These are phyloP conservation scores for Orcinus orca DNA, from an alignment of 2,113 vertebrate genomes.

Conservation along the genomic window DNA sequence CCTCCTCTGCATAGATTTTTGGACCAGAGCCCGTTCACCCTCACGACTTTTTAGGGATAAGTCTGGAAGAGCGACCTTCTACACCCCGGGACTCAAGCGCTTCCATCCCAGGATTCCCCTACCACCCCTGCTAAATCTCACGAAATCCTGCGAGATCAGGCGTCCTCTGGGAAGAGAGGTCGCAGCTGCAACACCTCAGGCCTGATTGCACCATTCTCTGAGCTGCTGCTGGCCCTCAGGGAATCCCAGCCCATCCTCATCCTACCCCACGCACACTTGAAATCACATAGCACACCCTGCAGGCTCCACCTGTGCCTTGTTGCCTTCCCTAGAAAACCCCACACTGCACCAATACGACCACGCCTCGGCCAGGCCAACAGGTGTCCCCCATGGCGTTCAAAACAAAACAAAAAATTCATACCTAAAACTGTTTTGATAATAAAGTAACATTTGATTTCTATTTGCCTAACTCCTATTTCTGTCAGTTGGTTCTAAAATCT, in stretches of 20 bases:
- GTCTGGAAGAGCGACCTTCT: no score
- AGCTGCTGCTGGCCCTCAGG: neutral
- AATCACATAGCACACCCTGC: neutral
- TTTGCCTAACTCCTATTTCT: neutral
- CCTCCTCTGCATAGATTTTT: neutral
- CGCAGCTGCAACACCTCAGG: neutral
- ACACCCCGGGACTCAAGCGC: fast-evolving
- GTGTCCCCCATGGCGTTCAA: neutral
- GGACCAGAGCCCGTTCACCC: neutral
- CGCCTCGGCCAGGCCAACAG: fast-evolving
- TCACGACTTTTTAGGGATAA: neutral
- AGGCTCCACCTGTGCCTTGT: neutral
- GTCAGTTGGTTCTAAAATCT: neutral
- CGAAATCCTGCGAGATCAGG: neutral
- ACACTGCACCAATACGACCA: neutral
- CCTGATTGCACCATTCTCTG: no score
- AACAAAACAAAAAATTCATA: neutral
- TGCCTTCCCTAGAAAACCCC: neutral
- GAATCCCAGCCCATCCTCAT: fast-evolving
- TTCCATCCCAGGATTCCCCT: neutral
- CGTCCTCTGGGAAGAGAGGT: neutral
- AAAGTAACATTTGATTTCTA: neutral
- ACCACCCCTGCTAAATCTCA: neutral
- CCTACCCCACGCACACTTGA: neutral
- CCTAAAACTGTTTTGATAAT: neutral